Evolutionary conservation across 2,888 invertebrate genomes (phyloP).

Genomic region (Ophion costatus): DNA sequence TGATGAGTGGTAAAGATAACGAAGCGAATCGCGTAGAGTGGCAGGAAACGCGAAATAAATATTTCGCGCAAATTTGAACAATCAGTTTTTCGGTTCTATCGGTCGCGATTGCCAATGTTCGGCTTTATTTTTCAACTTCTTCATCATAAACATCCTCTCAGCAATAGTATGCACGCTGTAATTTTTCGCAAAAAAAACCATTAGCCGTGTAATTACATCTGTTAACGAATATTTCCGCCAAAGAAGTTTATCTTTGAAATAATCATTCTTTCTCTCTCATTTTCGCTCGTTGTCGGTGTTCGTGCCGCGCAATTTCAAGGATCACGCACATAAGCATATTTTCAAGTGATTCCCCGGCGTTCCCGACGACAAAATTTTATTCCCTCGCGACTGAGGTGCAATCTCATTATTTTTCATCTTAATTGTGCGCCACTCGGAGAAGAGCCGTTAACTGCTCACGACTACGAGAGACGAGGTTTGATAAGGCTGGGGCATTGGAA

Average conservation of each 20-base stretch:
- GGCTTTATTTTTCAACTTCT: constrained; percentile 27
- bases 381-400: constrained; percentile 53
- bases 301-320: background rate
- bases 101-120: background rate
- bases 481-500: constrained; percentile 17
- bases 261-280: constrained; percentile 65
- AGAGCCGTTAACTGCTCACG: constrained; percentile 51
- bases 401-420: constrained; percentile 68
- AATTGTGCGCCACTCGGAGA: constrained; percentile 55
- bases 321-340: constrained; percentile 25
- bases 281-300: constrained; percentile 13
- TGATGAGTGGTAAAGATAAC: background rate
- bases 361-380: constrained; percentile 67
- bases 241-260: constrained; percentile 66
- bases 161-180: background rate
- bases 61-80: no score
- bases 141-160: background rate
- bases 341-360: background rate
- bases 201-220: constrained; percentile 69
- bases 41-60: no score
- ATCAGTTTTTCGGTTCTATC: background rate
- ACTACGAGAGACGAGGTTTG: constrained; percentile 2
- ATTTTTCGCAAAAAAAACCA: constrained; percentile 66
- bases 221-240: constrained; percentile 64
- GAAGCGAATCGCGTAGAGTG: no score